Conservation (phyloP, 2,113 vertebrate species). For the Pogona vitticeps region DNA sequence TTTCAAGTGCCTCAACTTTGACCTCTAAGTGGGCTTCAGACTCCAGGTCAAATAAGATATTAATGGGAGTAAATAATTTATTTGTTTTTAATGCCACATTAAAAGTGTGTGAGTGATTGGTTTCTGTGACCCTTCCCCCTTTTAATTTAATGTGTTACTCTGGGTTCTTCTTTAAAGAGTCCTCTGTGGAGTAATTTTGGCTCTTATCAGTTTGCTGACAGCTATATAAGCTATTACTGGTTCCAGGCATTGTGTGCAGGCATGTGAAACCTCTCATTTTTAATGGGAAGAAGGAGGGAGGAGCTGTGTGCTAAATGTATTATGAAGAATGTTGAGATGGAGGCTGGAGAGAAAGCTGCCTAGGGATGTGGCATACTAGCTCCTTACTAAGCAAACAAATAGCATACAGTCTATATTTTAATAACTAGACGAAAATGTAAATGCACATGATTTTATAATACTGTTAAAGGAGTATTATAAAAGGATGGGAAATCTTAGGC, state of each 20-base stretch:
- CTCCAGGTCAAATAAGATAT: conserved; percentile 60
- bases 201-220: conserved; percentile 85
- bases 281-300: conserved; percentile 36
- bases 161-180: conserved; percentile 80
- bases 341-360: neutral
- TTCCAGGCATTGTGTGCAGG: conserved; percentile 69
- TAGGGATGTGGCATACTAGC: conserved; percentile 37
- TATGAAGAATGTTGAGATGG: conserved; percentile 33
- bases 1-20: conserved; percentile 48
- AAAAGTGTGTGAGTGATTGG: conserved; percentile 74
- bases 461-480: neutral
- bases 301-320: conserved; percentile 53
- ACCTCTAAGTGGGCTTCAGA: conserved; percentile 61
- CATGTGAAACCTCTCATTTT: conserved; percentile 76
- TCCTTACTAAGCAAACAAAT: conserved; percentile 20
- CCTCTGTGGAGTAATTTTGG: conserved; percentile 77
- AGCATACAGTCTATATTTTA: conserved; percentile 17
- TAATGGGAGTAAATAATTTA: conserved; percentile 73
- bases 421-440: neutral
- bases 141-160: conserved; percentile 75
- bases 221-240: conserved; percentile 80
- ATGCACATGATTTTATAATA: conserved; percentile 7
- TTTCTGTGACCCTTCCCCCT: conserved; percentile 79
- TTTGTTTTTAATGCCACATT: conserved; percentile 77
- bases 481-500: neutral